Base-by-base conservation (phyloP, 2,888 invertebrate genomes). In the Hydraecia micacea region DNA sequence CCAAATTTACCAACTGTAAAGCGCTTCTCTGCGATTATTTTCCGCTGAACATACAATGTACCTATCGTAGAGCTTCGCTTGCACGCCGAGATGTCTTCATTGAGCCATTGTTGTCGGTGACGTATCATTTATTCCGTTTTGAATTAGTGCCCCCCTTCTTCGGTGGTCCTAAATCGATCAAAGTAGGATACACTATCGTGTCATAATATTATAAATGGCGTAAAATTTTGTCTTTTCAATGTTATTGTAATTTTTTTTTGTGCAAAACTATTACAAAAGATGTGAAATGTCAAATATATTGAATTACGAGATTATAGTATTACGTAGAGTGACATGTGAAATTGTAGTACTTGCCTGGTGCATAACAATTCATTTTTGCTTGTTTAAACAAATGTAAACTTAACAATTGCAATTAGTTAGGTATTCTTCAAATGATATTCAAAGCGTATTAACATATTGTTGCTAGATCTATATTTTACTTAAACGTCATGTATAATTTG, bases 161-260 rank as follows among this genome's bases (percentile, higher is more conserved):
- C 91, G 96, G 96, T 96, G 96, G 96, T 95, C 96, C 89, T 80
- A 78, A 86, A 86, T 86, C 81, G 75, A 88, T 88, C 82, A 84
- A 74, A 81, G 83, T 79, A 79, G 82, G 52, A 80, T 91, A 89
- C 86, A 86, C 86, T 80, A 88, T 81, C 87, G 87, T 94, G 96
- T 96, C 96, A 96, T 88, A 96, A 96, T 94, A 96, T 95, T 95
- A 92, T 92, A 93, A 94, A 91, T 86, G 88, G 90, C 90, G 88
- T 93, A 88, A 91, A 93, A 92, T 93, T 93, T 91, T 90, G 91
- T 82, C 86, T 89, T 92, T 93, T 91, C 86, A 88, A 84, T 85
- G 77, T 84, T 86, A 90, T 90, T 91, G 89, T 87, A 74, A 60
- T 62, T 83, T 90, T 89, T 89, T 87, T 84, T n/a, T 70, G 75